Conservation (phyloP, 2,113 vertebrate genomes). For the Campylorhamphus procurvoides region DNA sequence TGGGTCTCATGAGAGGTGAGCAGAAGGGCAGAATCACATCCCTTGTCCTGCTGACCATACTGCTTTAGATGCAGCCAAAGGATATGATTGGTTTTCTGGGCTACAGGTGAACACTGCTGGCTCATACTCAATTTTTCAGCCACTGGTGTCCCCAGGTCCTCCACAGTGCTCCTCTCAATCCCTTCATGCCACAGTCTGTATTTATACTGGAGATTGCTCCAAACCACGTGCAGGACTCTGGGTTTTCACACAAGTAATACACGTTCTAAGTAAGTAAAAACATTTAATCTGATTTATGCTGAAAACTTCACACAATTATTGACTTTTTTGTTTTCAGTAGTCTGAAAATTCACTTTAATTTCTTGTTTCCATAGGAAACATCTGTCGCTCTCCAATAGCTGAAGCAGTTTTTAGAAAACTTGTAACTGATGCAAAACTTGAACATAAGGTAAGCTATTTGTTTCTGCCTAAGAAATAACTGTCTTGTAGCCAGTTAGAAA, state of each 20-base stretch:
- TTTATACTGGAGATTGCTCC: background rate
- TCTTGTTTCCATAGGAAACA: slow-evolving; percentile 84
- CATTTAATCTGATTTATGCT: background rate
- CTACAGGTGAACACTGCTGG: accelerated
- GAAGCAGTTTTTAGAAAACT: slow-evolving; percentile 95
- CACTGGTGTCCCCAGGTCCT: accelerated
- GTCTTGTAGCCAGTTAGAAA: background rate
- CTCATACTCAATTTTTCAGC: background rate
- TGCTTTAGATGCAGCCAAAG: background rate
- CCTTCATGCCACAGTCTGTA: background rate
- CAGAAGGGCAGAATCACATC: background rate
- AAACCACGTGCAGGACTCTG: too few species aligned
- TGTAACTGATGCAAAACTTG: slow-evolving; percentile 82
- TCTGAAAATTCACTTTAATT: slow-evolving; percentile 1
- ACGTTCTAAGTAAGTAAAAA: background rate
- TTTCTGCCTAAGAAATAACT: background rate
- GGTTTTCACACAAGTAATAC: background rate
- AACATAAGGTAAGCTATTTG: slow-evolving; percentile 79
- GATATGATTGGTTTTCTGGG: background rate
- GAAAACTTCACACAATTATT: background rate
- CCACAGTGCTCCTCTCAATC: background rate
- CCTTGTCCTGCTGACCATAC: accelerated
- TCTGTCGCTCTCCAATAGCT: slow-evolving; percentile 95
- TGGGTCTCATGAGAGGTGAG: background rate
- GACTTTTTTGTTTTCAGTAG: background rate